phyloP scores from a whole-genome alignment of 2,888 invertebrate genomes.

The Thecophora atra region DNA sequence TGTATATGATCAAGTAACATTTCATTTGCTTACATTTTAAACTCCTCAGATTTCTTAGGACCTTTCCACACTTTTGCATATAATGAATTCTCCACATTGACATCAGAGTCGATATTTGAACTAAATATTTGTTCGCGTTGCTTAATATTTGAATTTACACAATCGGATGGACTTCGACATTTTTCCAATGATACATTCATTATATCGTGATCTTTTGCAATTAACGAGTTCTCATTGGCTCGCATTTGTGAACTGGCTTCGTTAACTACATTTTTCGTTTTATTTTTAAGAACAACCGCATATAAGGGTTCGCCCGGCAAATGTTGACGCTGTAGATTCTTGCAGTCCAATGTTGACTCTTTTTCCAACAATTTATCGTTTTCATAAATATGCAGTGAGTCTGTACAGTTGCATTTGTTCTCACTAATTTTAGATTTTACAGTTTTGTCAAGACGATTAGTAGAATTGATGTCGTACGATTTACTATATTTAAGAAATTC shows the following conservation, averaged over 20 bases:
- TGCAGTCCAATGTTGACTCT: conserved; percentile 40
- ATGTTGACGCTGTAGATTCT: conserved; percentile 20
- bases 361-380: conserved; percentile 59
- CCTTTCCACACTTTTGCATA: conserved; percentile 67
- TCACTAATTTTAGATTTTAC: conserved; percentile 6
- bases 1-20: too few relatives aligned
- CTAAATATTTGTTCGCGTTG: conserved; percentile 38
- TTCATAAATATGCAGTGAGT: conserved; percentile 56
- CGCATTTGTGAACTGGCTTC: conserved; percentile 57
- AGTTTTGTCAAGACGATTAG: conserved; percentile 23
- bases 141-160: neutral
- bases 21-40: conserved; percentile 67
- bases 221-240: conserved; percentile 7
- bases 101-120: conserved; percentile 49
- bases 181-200: conserved; percentile 44
- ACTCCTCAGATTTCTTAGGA: conserved; percentile 64
- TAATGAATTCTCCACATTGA: conserved; percentile 60
- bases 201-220: conserved; percentile 1
- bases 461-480: conserved; percentile 14
- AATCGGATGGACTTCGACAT: neutral
- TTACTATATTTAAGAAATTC: conserved; percentile 11
- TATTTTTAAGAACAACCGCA: conserved; percentile 66
- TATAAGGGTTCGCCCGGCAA: conserved; percentile 58
- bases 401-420: neutral
- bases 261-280: conserved; percentile 61